Percentiles rank a stretch among this genome's conserved stretches.
phyloP scores from a whole-genome alignment of 2,113 vertebrate genomes.

The Vidua macroura region DNA sequence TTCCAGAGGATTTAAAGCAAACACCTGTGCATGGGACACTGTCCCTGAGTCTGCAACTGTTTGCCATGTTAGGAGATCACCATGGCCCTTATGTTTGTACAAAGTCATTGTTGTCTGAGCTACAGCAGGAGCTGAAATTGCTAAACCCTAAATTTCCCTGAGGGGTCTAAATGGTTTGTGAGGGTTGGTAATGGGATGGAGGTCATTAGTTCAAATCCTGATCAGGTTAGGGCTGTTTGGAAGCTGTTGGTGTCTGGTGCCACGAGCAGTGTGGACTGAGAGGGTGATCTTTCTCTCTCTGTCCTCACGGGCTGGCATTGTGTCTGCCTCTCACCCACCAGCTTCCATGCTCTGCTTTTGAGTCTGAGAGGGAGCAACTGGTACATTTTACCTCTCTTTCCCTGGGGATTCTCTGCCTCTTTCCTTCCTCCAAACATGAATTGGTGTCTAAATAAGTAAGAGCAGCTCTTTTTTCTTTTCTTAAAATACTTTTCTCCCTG shows the following conservation, averaged over 20 bases:
- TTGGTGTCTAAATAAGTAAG: neutral
- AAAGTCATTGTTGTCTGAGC: neutral
- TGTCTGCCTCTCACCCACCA: neutral
- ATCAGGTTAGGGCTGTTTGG: neutral
- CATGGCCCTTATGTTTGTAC: neutral
- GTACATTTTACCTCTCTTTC: neutral
- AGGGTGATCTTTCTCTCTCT: neutral
- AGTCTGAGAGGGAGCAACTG: neutral
- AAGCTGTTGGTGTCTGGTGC: neutral
- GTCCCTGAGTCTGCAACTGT: neutral
- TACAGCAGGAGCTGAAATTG: neutral
- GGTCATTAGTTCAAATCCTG: neutral
- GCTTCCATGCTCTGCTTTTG: neutral
- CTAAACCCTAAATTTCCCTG: neutral
- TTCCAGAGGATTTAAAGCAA: neutral
- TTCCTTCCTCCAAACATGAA: neutral
- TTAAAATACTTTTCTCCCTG: neutral
- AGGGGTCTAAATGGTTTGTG: neutral
- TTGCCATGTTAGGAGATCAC: neutral
- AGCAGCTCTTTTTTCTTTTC: neutral
- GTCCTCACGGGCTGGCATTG: neutral
- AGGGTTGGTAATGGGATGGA: neutral
- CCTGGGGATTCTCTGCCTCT: neutral
- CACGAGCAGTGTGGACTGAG: neutral
- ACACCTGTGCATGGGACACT: neutral